phyloP scores from a whole-genome alignment of 1,140 invertebrate genomes.

The Hyles vespertilio region DNA sequence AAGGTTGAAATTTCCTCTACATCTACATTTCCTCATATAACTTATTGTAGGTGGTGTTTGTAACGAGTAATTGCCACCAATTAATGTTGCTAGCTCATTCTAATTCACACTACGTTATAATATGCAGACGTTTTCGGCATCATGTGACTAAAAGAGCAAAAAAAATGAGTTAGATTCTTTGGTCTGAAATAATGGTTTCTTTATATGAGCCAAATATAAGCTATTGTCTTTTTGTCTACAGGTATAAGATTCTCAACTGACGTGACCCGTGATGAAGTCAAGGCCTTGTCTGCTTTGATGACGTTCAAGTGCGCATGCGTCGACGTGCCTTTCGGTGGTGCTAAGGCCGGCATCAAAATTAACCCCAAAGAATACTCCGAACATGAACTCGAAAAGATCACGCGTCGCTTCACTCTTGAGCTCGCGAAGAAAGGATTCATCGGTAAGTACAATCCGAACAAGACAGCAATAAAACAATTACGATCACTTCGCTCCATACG shows the following conservation, averaged over 20 bases:
- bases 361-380: conserved; percentile 97
- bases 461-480: not conserved
- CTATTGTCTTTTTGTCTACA: conserved; percentile 54
- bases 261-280: conserved; percentile 94
- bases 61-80: conserved; percentile 4
- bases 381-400: conserved; percentile 98
- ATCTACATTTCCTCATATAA: too few species aligned
- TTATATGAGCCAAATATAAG: too few species aligned
- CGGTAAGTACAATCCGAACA: conserved; percentile 76
- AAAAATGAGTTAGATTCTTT: too few species aligned
- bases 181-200: too few species aligned
- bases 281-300: conserved; percentile 98
- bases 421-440: conserved; percentile 99
- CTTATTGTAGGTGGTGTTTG: not conserved
- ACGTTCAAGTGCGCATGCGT: conserved; percentile 98
- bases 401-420: conserved; percentile 96
- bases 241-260: conserved; percentile 98
- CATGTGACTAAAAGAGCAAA: too few species aligned
- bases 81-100: not conserved
- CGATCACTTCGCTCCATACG: too few species aligned
- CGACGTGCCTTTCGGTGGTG: conserved; percentile 97
- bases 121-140: too few species aligned
- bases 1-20: too few species aligned
- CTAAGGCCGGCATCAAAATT: conserved; percentile 98
- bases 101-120: too few species aligned